Percentiles rank a stretch among this genome's conserved stretches.
phyloP scores from a whole-genome alignment of 2,888 invertebrate species.

The Lasioglossum zephyrum region DNA sequence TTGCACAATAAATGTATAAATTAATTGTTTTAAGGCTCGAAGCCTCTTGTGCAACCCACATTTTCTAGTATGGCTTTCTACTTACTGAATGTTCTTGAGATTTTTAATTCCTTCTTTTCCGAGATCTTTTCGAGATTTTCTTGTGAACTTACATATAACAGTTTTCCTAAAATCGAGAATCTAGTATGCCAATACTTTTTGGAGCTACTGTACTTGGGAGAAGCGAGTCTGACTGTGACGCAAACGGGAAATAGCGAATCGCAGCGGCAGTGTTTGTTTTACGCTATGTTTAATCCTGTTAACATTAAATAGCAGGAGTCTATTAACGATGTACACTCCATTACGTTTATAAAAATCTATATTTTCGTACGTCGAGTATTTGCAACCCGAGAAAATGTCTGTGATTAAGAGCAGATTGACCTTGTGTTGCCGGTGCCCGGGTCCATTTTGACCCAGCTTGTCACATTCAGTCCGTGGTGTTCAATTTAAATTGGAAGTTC shows the following conservation, averaged over 20 bases:
- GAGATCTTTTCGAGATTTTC: not conserved
- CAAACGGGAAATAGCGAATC: not conserved
- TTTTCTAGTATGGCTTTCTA: not conserved
- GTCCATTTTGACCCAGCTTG: not conserved
- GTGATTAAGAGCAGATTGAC: not conserved
- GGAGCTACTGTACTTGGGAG: not conserved
- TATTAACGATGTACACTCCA: not conserved
- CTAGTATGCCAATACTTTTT: not conserved
- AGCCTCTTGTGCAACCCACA: not conserved
- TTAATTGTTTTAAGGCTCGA: not conserved
- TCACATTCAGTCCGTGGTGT: not conserved
- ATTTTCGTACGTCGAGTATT: not conserved
- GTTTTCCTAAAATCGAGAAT: not conserved
- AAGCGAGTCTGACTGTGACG: not conserved
- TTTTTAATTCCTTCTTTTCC: not conserved
- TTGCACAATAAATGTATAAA: not conserved
- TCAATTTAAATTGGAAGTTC: not conserved
- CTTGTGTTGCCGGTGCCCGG: not conserved
- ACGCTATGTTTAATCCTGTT: not conserved
- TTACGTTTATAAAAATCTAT: not conserved
- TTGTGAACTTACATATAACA: not conserved
- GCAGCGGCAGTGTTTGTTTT: not conserved
- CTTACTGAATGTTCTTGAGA: not conserved
- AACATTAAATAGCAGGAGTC: not conserved
- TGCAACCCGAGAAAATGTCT: too few species aligned